Conservation (phyloP, 2,797 vertebrate species). For the Takifugu rubripes region DNA sequence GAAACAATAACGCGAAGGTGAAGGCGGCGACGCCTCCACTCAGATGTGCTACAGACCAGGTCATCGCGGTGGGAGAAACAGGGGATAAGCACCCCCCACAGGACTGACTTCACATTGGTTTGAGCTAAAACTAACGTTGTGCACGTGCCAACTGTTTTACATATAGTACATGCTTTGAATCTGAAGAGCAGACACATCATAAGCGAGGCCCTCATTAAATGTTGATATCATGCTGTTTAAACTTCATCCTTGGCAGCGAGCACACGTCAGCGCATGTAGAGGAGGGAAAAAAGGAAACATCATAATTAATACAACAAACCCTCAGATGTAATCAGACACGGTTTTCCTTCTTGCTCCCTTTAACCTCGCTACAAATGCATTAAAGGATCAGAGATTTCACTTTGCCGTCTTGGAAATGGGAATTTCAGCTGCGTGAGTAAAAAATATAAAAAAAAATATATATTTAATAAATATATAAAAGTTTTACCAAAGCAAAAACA, state of each 20-base stretch:
- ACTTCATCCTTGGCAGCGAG: constrained; percentile 70
- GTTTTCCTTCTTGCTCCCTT: constrained; percentile 58
- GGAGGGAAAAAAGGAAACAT: constrained; percentile 42
- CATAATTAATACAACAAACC: constrained; percentile 73
- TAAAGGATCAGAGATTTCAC: constrained; percentile 55
- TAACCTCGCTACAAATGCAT: constrained; percentile 56
- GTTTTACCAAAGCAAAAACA: constrained; percentile 64
- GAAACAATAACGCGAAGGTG: too few species aligned
- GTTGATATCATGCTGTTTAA: constrained; percentile 75
- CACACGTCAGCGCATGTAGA: constrained; percentile 65
- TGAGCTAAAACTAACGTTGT: constrained; percentile 53
- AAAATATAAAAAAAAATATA: constrained; percentile 43
- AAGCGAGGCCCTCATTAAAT: constrained; percentile 70
- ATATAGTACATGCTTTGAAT: constrained; percentile 72
- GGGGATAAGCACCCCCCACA: too few species aligned
- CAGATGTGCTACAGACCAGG: too few species aligned
- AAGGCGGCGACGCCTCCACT: too few species aligned
- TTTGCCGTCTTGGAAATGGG: constrained; percentile 59
- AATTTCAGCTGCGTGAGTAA: constrained; percentile 54
- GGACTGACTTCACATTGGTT: constrained; percentile 27
- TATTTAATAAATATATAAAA: constrained; percentile 5
- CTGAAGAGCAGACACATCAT: constrained; percentile 68
- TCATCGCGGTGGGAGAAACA: too few species aligned
- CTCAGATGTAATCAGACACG: constrained; percentile 63
- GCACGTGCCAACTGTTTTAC: constrained; percentile 65